Percentiles rank a stretch among this genome's conserved stretches.
Conservation (phyloP, 2,797 vertebrate species). For the Etheostoma nigrum region DNA sequence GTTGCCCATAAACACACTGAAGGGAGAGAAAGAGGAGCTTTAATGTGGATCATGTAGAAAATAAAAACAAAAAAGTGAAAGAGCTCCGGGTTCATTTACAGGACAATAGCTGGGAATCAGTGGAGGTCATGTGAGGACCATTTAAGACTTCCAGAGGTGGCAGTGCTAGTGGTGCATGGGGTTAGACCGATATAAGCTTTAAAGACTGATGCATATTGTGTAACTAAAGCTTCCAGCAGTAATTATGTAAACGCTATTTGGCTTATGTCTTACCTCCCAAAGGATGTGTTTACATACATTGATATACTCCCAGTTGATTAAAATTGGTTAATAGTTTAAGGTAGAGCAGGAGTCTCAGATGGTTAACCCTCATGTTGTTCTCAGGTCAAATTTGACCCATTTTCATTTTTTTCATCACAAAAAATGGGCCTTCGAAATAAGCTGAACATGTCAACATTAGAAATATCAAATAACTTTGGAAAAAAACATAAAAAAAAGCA, state of each 20-base stretch:
- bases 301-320: neutral
- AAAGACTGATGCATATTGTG: neutral
- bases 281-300: too few species aligned
- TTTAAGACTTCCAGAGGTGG: conserved; percentile 16
- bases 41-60: conserved; percentile 28
- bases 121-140: conserved; percentile 32
- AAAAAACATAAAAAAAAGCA: too few species aligned
- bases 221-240: neutral
- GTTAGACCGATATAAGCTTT: conserved; percentile 32
- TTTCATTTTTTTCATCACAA: too few species aligned
- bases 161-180: conserved; percentile 14
- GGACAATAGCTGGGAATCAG: conserved; percentile 52
- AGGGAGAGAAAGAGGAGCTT: conserved; percentile 36
- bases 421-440: too few species aligned
- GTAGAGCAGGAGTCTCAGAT: neutral
- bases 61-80: conserved; percentile 19
- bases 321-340: neutral
- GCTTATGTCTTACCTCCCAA: neutral
- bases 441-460: too few species aligned
- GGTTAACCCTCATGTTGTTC: neutral
- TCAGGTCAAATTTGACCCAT: too few species aligned
- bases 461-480: too few species aligned
- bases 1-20: conserved; percentile 43
- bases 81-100: conserved; percentile 44
- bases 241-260: neutral